Base-by-base conservation (phyloP, 53 echinoderm and acorn worm genomes). In the Temnopleurus reevesii region DNA sequence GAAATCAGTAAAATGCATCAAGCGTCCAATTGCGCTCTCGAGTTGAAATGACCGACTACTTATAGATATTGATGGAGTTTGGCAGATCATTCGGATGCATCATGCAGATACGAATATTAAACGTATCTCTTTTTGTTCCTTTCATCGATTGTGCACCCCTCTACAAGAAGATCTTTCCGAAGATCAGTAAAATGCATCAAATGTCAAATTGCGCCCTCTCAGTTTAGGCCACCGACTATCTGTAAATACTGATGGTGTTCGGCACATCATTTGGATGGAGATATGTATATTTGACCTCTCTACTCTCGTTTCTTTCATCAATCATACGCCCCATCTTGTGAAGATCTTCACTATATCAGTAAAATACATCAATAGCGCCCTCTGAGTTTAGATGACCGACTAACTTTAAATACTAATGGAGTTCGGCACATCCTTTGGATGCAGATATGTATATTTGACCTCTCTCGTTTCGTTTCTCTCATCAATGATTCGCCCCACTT, bases 351-450 rank as follows among this genome's bases (percentile, higher is more conserved):
- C 86, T 58, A 71, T 92, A 94, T 33, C 91, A 87, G 61, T 38
- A 51, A 34, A 84, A n/a, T n/a, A n/a, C n/a, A n/a, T n/a, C n/a
- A n/a, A n/a, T n/a, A n/a, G n/a, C n/a, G n/a, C n/a, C n/a, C n/a
- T n/a, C n/a, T n/a, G n/a, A n/a, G n/a, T n/a, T n/a, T n/a, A n/a
- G n/a, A 12, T 10, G n/a, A n/a, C n/a, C n/a, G n/a, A n/a, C n/a
- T n/a, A n/a, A n/a, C n/a, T 83, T 89, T 45, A 96, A 46, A 96
- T 96, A 53, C 96, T 96, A 33, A 96, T 96, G 4, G 98, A 90
- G 57, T 97, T 97, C 12, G 98, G 98, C 24, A 97, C 90, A 79
- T 95, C 98, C 24, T 89, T 90, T 1, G 98, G 98, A 47, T 95
- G 95, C 3, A 95, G 91, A 45, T 95, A 97, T 12, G 77, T 10